phyloP scores from a whole-genome alignment of 2,888 invertebrate genomes.

The Athalia cordata region DNA sequence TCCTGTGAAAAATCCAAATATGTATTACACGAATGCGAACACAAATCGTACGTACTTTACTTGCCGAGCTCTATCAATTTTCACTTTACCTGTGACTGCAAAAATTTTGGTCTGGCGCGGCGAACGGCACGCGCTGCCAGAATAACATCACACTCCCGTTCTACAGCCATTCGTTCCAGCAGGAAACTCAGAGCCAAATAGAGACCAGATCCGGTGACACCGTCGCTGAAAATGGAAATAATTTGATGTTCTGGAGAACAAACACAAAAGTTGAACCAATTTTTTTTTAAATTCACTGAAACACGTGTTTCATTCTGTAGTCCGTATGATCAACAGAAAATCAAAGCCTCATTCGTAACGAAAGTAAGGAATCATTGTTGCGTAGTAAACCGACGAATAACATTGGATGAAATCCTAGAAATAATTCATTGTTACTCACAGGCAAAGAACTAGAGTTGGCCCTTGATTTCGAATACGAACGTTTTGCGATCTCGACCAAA shows the following conservation, averaged over 20 bases:
- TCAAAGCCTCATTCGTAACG: too few relatives aligned
- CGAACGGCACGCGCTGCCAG: conserved; percentile 73
- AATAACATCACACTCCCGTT: conserved; percentile 75
- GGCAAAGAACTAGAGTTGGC: conserved; percentile 71
- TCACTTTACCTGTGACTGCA: conserved; percentile 63
- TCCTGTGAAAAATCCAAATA: conserved; percentile 57
- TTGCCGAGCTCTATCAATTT: neutral
- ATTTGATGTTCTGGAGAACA: neutral
- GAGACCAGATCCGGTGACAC: conserved; percentile 73
- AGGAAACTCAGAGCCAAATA: conserved; percentile 73
- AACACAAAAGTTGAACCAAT: too few relatives aligned
- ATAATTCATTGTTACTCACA: conserved; percentile 64
- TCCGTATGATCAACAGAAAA: too few relatives aligned
- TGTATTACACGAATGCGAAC: neutral
- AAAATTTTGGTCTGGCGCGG: conserved; percentile 71
- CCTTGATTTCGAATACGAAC: conserved; percentile 62
- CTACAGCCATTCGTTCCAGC: conserved; percentile 74
- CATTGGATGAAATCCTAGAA: neutral
- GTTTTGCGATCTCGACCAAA: conserved; percentile 68
- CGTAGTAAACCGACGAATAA: neutral
- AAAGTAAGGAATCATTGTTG: too few relatives aligned
- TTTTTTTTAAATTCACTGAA: too few relatives aligned
- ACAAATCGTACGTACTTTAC: neutral
- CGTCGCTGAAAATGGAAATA: conserved; percentile 68
- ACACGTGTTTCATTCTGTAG: too few relatives aligned